Percentiles rank a stretch among this genome's conserved stretches.
phyloP scores from a whole-genome alignment of 2,888 invertebrate species.

The Nesidiocoris tenuis region DNA sequence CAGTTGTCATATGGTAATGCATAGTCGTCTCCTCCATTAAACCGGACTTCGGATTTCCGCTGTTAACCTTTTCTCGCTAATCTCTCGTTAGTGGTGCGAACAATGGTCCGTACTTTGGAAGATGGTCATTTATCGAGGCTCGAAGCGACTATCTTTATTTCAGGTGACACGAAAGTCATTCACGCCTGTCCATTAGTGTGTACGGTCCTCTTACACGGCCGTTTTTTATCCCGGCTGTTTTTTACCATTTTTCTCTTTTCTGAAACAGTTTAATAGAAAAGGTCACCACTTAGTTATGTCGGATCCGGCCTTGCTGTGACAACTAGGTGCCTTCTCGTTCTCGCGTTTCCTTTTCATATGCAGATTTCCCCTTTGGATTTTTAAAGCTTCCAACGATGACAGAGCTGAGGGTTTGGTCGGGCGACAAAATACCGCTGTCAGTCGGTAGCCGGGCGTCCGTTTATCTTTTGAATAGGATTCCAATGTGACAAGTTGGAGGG shows the following conservation, averaged over 20 bases:
- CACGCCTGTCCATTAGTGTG: background rate
- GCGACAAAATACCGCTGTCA: constrained; percentile 17
- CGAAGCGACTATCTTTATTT: no score
- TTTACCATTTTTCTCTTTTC: background rate
- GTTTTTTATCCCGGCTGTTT: background rate
- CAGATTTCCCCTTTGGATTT: background rate
- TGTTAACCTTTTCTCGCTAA: background rate
- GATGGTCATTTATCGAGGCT: background rate
- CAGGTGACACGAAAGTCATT: background rate
- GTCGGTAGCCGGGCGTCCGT: constrained; percentile 11
- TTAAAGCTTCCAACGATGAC: constrained; percentile 7
- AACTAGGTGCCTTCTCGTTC: background rate
- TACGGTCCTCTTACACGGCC: background rate
- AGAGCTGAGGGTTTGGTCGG: constrained; percentile 9
- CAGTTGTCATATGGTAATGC: background rate
- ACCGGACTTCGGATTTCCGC: background rate
- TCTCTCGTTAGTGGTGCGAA: background rate
- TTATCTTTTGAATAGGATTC: background rate
- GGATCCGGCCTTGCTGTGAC: background rate
- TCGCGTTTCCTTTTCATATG: background rate
- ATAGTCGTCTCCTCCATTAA: background rate
- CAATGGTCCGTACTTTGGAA: background rate
- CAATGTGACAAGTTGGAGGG: background rate
- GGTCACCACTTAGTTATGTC: background rate
- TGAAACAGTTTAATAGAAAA: background rate